A percentile compares a stretch with the other conserved stretches of the same genome.
Evolutionary conservation across 2,797 vertebrate species (phyloP).

Genomic region (Apogon talboti): DNA sequence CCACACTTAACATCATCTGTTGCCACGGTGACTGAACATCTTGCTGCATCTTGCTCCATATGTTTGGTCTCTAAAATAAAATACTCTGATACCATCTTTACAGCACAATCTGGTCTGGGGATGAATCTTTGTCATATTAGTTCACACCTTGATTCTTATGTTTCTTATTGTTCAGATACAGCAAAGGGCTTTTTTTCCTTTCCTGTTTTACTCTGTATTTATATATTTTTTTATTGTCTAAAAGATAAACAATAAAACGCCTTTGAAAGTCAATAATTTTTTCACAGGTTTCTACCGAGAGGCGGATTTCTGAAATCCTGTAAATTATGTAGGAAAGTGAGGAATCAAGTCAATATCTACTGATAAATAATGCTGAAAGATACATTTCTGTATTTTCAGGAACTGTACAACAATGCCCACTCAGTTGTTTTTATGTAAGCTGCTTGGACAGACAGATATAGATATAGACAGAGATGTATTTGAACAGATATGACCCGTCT

Average conservation of each 20-base stretch:
- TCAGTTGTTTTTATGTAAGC: not conserved
- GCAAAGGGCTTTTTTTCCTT: too few species aligned
- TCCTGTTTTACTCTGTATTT: not conserved
- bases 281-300: constrained; percentile 7
- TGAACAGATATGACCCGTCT: constrained; percentile 44
- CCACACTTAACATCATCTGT: too few species aligned
- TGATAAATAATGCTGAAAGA: not conserved
- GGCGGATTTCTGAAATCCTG: not conserved
- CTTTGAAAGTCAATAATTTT: constrained; percentile 11
- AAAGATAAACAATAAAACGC: constrained; percentile 5
- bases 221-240: not conserved
- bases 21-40: too few species aligned
- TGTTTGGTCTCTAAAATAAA: too few species aligned
- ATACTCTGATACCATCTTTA: too few species aligned
- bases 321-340: not conserved
- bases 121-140: too few species aligned
- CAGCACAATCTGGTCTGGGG: too few species aligned
- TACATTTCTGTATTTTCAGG: not conserved
- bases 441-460: not conserved
- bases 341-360: not conserved
- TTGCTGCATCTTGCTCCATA: too few species aligned
- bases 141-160: too few species aligned
- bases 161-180: too few species aligned
- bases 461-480: not conserved
- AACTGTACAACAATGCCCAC: too few species aligned